Evolutionary conservation across 2,797 vertebrate genomes (phyloP).

Genomic region (Pelobates cultripes): DNA sequence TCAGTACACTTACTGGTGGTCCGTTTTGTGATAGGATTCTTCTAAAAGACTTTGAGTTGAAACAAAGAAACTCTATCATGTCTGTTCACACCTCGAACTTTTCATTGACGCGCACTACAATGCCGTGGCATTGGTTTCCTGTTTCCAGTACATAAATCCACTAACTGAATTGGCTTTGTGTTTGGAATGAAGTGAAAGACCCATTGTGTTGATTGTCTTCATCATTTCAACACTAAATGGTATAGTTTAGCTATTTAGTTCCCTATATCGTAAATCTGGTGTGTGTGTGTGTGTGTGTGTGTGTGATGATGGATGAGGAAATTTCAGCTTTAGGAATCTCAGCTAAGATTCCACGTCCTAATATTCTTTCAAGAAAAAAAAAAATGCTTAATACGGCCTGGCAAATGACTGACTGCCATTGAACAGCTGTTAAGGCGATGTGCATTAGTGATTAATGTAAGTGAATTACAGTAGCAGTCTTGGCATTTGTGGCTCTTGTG

Average conservation of each 20-base stretch:
- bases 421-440: neutral
- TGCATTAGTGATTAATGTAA: neutral
- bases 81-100: neutral
- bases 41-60: neutral
- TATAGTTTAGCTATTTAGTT: too few relatives aligned
- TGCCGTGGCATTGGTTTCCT: neutral
- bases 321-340: neutral
- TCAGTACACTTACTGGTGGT: neutral
- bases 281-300: too few relatives aligned
- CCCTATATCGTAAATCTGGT: too few relatives aligned
- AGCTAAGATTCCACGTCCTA: neutral
- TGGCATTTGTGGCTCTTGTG: neutral
- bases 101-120: neutral
- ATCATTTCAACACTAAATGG: too few relatives aligned
- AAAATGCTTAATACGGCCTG: neutral
- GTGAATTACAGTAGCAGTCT: neutral
- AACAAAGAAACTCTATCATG: neutral
- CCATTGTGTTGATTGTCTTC: too few relatives aligned
- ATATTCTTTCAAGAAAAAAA: neutral
- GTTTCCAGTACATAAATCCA: neutral
- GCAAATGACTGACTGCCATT: neutral
- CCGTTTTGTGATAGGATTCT: neutral
- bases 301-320: slow-evolving; percentile 3
- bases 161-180: neutral
- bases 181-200: neutral